Conservation (phyloP, 2,888 invertebrate genomes). For the Heliconius cydno region DNA sequence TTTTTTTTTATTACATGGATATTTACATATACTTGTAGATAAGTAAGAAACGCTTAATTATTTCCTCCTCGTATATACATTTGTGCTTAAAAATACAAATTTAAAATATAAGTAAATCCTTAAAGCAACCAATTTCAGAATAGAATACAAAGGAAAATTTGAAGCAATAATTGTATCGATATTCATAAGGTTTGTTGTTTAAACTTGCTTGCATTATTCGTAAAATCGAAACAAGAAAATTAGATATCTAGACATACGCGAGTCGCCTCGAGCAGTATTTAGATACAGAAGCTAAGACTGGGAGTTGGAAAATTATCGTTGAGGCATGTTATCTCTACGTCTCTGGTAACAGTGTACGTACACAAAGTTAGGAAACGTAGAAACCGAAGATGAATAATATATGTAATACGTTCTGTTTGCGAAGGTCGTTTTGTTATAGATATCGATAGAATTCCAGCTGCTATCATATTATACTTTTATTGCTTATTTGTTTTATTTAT, state of each 20-base stretch:
- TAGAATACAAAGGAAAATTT: conserved; percentile 6
- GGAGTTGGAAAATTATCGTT: conserved; percentile 35
- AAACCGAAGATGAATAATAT: conserved; percentile 32
- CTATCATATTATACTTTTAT: neutral
- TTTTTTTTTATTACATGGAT: too few relatives aligned
- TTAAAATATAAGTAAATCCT: neutral
- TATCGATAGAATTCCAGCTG: conserved; percentile 6
- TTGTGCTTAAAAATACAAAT: neutral
- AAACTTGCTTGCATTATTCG: conserved; percentile 13
- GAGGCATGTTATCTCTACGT: conserved; percentile 34
- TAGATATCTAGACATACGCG: conserved; percentile 30
- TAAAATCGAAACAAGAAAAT: conserved; percentile 36
- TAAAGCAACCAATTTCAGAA: neutral
- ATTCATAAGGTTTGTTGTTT: conserved; percentile 21
- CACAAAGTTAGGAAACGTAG: conserved; percentile 32
- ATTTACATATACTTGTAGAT: too few relatives aligned
- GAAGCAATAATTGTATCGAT: conserved; percentile 12
- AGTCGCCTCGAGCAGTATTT: conserved; percentile 30
- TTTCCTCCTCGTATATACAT: too few relatives aligned
- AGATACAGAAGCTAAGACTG: conserved; percentile 34
- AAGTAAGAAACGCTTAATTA: too few relatives aligned
- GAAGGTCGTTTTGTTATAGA: conserved; percentile 6
- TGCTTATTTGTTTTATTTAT: neutral
- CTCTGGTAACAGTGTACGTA: conserved; percentile 27
- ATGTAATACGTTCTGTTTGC: conserved; percentile 12